Conservation (phyloP, 23 tunicate genomes). For the Botrylloides violaceus region DNA sequence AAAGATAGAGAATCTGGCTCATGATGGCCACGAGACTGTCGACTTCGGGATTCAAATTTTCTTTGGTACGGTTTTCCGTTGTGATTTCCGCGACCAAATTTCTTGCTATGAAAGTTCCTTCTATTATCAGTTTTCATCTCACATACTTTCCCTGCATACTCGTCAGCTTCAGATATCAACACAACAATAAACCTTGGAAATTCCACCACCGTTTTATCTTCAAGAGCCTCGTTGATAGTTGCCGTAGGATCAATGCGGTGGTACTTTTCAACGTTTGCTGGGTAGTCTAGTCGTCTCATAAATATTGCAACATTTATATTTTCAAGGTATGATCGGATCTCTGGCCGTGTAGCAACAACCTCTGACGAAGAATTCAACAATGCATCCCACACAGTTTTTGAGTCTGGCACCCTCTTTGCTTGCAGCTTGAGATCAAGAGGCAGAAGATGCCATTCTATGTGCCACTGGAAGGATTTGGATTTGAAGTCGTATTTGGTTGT, state of each 20-base stretch:
- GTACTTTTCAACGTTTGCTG: slow-evolving; percentile 11
- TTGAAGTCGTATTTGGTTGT: slow-evolving; percentile 9
- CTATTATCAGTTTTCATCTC: background rate
- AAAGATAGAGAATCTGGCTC: background rate
- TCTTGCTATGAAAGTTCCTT: background rate
- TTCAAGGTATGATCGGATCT: background rate
- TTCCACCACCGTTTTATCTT: slow-evolving; percentile 14
- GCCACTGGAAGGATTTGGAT: background rate
- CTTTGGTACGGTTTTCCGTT: background rate
- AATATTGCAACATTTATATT: background rate
- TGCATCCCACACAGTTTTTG: background rate
- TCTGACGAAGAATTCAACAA: background rate
- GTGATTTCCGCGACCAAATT: background rate
- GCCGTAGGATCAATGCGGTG: slow-evolving; percentile 13
- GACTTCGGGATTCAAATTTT: background rate
- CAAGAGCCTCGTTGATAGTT: background rate
- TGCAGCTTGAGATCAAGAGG: background rate
- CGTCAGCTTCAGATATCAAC: background rate
- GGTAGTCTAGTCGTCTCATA: slow-evolving; percentile 4
- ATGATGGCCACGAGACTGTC: too few species aligned
- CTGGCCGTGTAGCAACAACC: background rate
- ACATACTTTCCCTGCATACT: background rate
- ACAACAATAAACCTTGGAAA: slow-evolving; percentile 13
- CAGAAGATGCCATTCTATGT: slow-evolving; percentile 1
- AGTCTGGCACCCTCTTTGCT: background rate